Evolutionary conservation across 2,888 invertebrate genomes (phyloP).

Genomic region (Dorcus hopei): DNA sequence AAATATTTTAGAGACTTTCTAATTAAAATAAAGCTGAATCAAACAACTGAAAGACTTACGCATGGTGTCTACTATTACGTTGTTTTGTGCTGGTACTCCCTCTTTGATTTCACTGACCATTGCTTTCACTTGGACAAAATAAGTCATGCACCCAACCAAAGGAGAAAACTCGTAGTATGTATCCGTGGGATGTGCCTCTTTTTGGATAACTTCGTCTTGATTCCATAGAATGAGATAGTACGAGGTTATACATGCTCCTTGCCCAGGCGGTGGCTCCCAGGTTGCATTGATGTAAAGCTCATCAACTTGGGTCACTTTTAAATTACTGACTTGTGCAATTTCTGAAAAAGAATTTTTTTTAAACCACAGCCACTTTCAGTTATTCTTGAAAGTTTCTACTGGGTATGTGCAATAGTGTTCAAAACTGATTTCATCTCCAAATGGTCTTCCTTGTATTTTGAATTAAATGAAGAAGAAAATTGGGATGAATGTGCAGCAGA

Average conservation of each 20-base stretch:
- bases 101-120: background rate
- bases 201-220: background rate
- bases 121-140: conserved; percentile 8
- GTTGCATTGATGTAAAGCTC: conserved; percentile 6
- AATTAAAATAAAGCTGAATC: background rate
- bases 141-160: conserved; percentile 6
- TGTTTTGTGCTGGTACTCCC: background rate
- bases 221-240: conserved; percentile 11
- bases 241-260: conserved; percentile 4
- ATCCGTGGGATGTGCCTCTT: background rate
- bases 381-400: no score
- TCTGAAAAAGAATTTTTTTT: background rate
- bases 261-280: conserved; percentile 11
- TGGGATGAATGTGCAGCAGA: no score
- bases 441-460: no score
- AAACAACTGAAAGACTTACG: background rate
- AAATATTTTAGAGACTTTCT: background rate
- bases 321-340: background rate
- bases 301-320: background rate
- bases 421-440: no score
- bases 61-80: background rate
- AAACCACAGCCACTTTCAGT: no score
- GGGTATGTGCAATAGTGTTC: no score
- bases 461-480: no score
- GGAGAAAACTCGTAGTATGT: conserved; percentile 5